Evolutionary conservation across 2,797 vertebrate species (phyloP).

Genomic region (Falco columbarius): DNA sequence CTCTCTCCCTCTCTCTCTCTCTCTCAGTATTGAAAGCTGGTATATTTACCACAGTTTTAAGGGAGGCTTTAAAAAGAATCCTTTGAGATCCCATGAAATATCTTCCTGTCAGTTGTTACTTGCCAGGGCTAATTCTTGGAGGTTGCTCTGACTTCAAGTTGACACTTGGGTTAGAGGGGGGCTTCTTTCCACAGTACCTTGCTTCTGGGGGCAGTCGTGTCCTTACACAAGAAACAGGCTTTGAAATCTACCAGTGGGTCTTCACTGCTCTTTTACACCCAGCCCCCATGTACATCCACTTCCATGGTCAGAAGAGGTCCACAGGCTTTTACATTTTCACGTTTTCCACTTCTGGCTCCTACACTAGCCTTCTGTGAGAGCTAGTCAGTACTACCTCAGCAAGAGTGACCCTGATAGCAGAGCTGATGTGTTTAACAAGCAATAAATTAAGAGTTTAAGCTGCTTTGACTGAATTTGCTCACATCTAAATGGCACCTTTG

Average conservation of each 20-base stretch:
- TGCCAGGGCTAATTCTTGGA: background rate
- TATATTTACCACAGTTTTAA: background rate
- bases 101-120: background rate
- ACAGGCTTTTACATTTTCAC: background rate
- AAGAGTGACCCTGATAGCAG: conserved; percentile 7
- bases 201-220: background rate
- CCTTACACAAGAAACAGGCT: background rate
- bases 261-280: background rate
- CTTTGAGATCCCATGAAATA: background rate
- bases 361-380: background rate
- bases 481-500: background rate
- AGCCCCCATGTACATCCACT: background rate
- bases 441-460: conserved; percentile 60
- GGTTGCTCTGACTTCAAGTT: background rate
- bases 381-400: background rate
- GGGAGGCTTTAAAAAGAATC: accelerated
- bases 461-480: conserved; percentile 30
- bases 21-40: background rate
- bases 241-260: background rate
- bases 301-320: background rate
- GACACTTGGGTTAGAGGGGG: background rate
- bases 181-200: background rate
- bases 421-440: conserved; percentile 44
- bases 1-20: background rate
- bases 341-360: background rate